Evolutionary conservation across 2,797 vertebrate species (phyloP).

Genomic region (Diglossa cyanea): DNA sequence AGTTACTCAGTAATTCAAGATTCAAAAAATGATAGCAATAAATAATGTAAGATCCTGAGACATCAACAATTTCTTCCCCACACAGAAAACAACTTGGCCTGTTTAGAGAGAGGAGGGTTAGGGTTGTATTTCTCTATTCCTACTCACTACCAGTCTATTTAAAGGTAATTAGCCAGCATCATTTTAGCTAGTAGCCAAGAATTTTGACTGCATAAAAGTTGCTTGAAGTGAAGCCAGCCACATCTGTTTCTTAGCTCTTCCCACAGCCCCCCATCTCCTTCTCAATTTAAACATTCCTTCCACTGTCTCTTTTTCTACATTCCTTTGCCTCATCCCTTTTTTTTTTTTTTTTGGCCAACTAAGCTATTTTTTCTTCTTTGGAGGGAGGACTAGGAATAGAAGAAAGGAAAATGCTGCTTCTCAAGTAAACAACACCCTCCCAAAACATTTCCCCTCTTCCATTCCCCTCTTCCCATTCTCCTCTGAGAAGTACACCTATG

Average conservation of each 20-base stretch:
- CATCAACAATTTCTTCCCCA: not conserved
- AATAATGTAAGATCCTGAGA: not conserved
- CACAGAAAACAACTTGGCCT: not conserved
- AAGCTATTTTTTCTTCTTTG: not conserved
- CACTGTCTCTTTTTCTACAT: not conserved
- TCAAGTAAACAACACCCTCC: not conserved
- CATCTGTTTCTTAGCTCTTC: constrained; percentile 50
- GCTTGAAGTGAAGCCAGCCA: constrained; percentile 44
- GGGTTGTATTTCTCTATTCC: not conserved
- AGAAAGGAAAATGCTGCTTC: not conserved
- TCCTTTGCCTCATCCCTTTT: constrained; percentile 3
- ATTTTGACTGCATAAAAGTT: not conserved
- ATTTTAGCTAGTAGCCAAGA: constrained; percentile 19
- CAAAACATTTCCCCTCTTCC: not conserved
- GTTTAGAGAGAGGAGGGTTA: not conserved
- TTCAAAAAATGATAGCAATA: not conserved
- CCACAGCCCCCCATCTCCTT: not conserved
- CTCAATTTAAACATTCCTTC: constrained; percentile 59
- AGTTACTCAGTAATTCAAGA: not conserved
- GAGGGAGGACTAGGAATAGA: not conserved
- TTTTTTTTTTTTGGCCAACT: constrained; percentile 29
- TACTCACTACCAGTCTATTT: not conserved
- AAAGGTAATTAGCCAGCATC: constrained; percentile 43
- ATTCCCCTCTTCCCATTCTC: not conserved
- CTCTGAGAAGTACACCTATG: rapidly evolving